These are phyloP conservation scores for Matsumyia berberina DNA, from an alignment of 2,888 invertebrate genomes.

Conservation along the genomic window DNA sequence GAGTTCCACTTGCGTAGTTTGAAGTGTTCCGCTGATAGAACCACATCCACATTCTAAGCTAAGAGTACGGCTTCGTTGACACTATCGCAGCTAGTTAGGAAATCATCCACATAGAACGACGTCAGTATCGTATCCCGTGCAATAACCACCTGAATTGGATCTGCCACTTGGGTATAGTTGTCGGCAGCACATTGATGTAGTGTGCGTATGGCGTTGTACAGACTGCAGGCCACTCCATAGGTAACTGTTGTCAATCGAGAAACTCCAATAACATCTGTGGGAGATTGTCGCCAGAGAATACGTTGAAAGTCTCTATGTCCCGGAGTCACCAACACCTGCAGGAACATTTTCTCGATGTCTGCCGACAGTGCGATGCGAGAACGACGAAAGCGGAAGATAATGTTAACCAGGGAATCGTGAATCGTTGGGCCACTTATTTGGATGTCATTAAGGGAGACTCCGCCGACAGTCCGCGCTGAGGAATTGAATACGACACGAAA, in stretches of 20 bases:
- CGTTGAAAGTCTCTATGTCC: constrained; percentile 37
- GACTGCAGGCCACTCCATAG: constrained; percentile 51
- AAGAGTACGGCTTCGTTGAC: constrained; percentile 3
- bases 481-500: constrained; percentile 39
- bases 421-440: constrained; percentile 24
- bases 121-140: constrained; percentile 44
- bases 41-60: constrained; percentile 12
- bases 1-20: no score
- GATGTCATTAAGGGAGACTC: no score
- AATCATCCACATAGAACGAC: constrained; percentile 60
- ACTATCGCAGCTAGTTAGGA: constrained; percentile 37
- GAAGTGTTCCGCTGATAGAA: no score
- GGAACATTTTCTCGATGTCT: constrained; percentile 34
- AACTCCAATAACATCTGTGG: not conserved
- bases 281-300: constrained; percentile 55
- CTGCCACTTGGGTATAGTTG: no score
- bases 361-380: no score
- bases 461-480: constrained; percentile 30
- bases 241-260: constrained; percentile 41
- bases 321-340: constrained; percentile 15
- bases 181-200: constrained; percentile 51
- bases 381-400: constrained; percentile 32
- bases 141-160: not conserved
- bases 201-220: constrained; percentile 45
- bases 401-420: constrained; percentile 12